Evolutionary conservation across 2,888 invertebrate genomes (phyloP).

Genomic region (Myopa testacea): DNA sequence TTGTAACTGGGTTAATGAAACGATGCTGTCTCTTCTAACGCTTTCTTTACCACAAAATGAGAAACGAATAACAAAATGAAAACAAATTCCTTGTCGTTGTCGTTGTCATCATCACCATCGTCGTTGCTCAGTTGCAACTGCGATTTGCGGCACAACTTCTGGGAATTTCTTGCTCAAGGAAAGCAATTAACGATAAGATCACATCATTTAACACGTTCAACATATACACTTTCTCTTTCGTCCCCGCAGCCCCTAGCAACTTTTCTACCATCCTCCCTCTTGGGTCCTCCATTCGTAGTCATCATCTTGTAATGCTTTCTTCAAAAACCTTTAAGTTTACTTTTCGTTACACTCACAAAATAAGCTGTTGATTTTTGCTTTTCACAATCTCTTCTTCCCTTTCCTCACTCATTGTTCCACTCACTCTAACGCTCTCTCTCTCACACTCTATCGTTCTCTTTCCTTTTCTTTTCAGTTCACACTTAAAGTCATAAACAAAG

Average conservation of each 20-base stretch:
- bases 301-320: neutral
- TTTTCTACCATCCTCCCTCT: no score
- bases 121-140: neutral
- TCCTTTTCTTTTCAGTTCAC: neutral
- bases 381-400: neutral
- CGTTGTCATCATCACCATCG: neutral
- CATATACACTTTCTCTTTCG: neutral
- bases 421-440: neutral
- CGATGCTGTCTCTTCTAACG: neutral
- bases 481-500: slow-evolving; percentile 14
- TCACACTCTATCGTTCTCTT: neutral
- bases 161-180: slow-evolving; percentile 14
- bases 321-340: neutral
- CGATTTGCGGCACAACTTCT: neutral
- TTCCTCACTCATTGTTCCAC: neutral
- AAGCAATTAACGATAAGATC: slow-evolving; percentile 39
- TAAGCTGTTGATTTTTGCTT: neutral
- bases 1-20: slow-evolving; percentile 32
- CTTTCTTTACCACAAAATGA: neutral
- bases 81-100: neutral
- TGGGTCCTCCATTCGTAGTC: no score
- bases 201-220: slow-evolving; percentile 19
- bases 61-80: neutral
- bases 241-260: neutral
- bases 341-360: no score